Conservation (phyloP, 2,113 vertebrate genomes). For the Glaucidium brasilianum region DNA sequence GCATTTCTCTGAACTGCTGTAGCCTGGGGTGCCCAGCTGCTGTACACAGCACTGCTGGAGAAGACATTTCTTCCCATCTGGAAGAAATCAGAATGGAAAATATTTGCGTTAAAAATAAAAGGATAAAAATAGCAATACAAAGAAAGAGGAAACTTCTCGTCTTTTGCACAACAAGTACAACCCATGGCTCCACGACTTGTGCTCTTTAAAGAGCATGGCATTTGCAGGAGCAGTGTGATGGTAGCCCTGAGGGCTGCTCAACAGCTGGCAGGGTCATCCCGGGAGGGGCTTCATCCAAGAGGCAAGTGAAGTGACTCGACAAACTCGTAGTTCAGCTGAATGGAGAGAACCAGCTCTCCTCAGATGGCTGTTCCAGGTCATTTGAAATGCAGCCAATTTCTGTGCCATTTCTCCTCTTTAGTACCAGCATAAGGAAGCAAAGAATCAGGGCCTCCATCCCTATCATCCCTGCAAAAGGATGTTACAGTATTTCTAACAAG, state of each 20-base stretch:
- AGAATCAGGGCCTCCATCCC: not conserved
- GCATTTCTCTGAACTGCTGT: rapidly evolving
- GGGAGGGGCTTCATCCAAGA: not conserved
- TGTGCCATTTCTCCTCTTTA: not conserved
- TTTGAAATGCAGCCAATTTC: not conserved
- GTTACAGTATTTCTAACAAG: not conserved
- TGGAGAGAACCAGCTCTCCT: not conserved
- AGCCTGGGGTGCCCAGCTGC: constrained; percentile 5
- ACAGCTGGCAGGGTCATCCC: not conserved
- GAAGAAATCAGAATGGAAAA: constrained; percentile 60
- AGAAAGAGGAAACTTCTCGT: not conserved
- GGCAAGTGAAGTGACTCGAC: not conserved
- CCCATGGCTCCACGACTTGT: not conserved
- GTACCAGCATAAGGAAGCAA: not conserved
- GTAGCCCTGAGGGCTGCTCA: not conserved
- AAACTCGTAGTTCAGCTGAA: not conserved
- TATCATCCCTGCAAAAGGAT: not conserved
- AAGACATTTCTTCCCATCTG: constrained; percentile 58
- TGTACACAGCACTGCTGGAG: not conserved
- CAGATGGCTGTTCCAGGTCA: not conserved
- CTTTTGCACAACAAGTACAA: constrained; percentile 10
- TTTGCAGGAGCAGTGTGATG: not conserved
- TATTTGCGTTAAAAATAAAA: constrained; percentile 38
- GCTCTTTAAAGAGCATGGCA: not conserved
- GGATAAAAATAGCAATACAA: constrained; percentile 51